phyloP scores from a whole-genome alignment of 2,797 vertebrate species.

The Lates japonicus region DNA sequence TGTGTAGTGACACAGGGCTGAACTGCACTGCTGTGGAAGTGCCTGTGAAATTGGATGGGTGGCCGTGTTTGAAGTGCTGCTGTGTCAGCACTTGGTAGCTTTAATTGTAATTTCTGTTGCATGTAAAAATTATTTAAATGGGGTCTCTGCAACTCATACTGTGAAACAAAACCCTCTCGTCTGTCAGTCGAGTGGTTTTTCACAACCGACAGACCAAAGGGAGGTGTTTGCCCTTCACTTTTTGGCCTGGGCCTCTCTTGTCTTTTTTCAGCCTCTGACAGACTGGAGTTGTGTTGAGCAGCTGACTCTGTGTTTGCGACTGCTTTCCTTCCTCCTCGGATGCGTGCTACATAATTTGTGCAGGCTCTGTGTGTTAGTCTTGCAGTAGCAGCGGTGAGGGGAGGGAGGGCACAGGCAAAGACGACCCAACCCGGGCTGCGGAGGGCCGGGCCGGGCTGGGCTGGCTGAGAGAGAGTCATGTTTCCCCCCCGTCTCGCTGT shows the following conservation, averaged over 20 bases:
- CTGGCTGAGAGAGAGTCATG: conserved; percentile 72
- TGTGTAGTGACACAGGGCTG: conserved; percentile 1
- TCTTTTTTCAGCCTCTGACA: conserved; percentile 30
- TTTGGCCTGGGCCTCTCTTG: conserved; percentile 3
- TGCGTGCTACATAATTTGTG: conserved; percentile 12
- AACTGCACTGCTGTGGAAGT: background rate
- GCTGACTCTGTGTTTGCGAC: conserved; percentile 33
- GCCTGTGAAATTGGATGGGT: background rate
- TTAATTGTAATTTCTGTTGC: conserved; percentile 27
- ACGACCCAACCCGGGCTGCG: conserved; percentile 48
- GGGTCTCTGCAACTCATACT: background rate
- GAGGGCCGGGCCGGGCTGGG: conserved; percentile 55
- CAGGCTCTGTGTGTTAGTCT: conserved; percentile 18
- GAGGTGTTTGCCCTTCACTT: conserved; percentile 22
- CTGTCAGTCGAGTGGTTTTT: conserved; percentile 3
- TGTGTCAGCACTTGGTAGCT: conserved; percentile 36
- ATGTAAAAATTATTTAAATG: conserved; percentile 2
- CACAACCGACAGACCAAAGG: background rate
- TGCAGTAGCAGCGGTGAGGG: conserved; percentile 14
- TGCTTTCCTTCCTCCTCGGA: conserved; percentile 23
- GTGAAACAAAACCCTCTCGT: conserved; percentile 13
- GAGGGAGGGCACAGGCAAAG: conserved; percentile 23
- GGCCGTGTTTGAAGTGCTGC: conserved; percentile 19
- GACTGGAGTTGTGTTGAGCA: conserved; percentile 14
- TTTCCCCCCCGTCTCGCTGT: conserved; percentile 77